phyloP scores from a whole-genome alignment of 2,113 vertebrate species.

The Centrocercus urophasianus region DNA sequence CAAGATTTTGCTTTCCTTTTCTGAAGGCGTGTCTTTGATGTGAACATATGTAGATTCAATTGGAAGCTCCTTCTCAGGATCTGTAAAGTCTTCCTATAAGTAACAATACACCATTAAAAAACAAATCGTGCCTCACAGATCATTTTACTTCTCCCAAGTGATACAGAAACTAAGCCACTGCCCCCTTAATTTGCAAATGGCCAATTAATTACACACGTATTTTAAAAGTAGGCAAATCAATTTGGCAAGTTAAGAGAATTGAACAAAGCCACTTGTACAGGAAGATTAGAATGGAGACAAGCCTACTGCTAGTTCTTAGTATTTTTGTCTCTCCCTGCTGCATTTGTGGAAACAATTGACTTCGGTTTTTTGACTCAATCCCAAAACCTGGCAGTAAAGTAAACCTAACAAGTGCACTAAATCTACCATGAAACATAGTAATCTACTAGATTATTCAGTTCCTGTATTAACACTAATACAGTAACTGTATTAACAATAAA shows the following conservation, averaged over 20 bases:
- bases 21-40: constrained; percentile 76
- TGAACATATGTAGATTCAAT: constrained; percentile 79
- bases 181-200: not conserved
- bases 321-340: not conserved
- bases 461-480: not conserved
- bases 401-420: not conserved
- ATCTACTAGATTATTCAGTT: not conserved
- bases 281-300: not conserved
- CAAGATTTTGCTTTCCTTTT: constrained; percentile 76
- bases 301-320: not conserved
- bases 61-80: constrained; percentile 74
- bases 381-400: not conserved
- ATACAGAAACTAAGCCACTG: not conserved
- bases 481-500: not conserved
- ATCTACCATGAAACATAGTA: not conserved
- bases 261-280: not conserved
- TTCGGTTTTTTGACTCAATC: not conserved
- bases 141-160: not conserved
- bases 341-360: not conserved
- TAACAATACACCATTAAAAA: not conserved
- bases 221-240: constrained; percentile 16
- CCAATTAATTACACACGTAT: not conserved
- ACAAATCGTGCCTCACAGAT: not conserved
- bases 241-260: not conserved
- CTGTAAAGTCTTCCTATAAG: constrained; percentile 77